Base-by-base conservation (phyloP, 2,888 invertebrate species). In the Papilio protenor region DNA sequence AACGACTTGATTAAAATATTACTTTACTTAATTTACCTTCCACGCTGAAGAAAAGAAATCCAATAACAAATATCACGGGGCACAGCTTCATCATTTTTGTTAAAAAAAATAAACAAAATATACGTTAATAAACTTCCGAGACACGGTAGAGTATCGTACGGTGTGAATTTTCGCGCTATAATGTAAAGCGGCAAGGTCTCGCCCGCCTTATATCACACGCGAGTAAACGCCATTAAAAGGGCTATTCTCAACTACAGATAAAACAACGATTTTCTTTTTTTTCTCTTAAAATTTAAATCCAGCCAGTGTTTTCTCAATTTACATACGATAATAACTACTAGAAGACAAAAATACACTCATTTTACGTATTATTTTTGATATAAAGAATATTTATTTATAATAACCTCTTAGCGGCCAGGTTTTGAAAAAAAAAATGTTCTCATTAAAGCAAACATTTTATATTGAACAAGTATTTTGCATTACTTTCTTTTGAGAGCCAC, bases 201-300 rank as follows among this genome's bases (percentile, higher is more conserved):
- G 52, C 33, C 79, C 45, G 79, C 80, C 80, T 82, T 83, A 81
- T 83, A 83, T 81, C 79, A 66, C 12, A 78, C 45, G 77, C 79
- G 73, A 77, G 77, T 77, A 82, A 76, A 40, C 71, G 49, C 55
- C 45, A 73, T 77, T 12, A 57, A 71, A 70, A 69, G 75, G 49
- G 52, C 73, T 79, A 72, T 79, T 77, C 64, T 66, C 40, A 23
- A 75, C 66, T 75, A 49, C 23, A 61, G 49, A 47, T 47, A 52
- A 74, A 61, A 47, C 14, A 21, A 47, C 27, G 47, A 71, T 57
- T 45, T 33, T 72, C 55, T 47, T 49, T 71, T 52, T 71, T 71
- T 71, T 14, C 10, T 52, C 2, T 5, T 27, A 1, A 18, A 27
- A 5, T 11, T 71, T 23, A 64, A 8, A 64, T 64, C 6, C 64